These are phyloP conservation scores for Clitarchus hookeri DNA, from an alignment of 2,888 invertebrate species.

Conservation along the genomic window DNA sequence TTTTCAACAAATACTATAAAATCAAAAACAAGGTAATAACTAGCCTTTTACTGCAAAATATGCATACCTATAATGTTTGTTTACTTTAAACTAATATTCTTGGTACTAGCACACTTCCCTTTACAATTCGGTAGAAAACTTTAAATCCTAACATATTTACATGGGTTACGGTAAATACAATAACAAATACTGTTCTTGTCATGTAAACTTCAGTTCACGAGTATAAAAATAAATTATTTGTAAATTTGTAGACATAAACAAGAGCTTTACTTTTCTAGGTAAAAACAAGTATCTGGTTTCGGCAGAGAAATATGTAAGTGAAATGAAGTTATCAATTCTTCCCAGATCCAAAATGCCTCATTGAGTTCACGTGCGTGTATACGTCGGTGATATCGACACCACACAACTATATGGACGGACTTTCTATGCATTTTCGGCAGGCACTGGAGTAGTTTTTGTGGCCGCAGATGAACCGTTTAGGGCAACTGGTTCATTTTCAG, in stretches of 20 bases:
- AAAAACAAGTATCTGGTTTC: neutral
- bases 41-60: too few species aligned
- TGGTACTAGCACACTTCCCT: neutral
- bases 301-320: neutral
- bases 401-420: neutral
- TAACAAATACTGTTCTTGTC: constrained; percentile 5
- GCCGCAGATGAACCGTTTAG: neutral
- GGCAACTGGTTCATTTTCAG: constrained; percentile 35
- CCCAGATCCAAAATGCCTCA: neutral
- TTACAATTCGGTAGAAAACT: neutral
- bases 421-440: neutral
- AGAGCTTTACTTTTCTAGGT: neutral
- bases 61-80: neutral
- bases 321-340: neutral
- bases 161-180: neutral
- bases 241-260: neutral
- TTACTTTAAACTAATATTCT: neutral
- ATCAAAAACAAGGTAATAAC: too few species aligned
- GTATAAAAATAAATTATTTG: constrained; percentile 12
- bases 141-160: neutral
- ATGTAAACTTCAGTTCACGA: neutral
- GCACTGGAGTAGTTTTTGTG: neutral
- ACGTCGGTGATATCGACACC: neutral
- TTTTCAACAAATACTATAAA: neutral
- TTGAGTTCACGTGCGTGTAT: neutral